phyloP scores from a whole-genome alignment of 2,797 vertebrate species.

The Alosa sapidissima region DNA sequence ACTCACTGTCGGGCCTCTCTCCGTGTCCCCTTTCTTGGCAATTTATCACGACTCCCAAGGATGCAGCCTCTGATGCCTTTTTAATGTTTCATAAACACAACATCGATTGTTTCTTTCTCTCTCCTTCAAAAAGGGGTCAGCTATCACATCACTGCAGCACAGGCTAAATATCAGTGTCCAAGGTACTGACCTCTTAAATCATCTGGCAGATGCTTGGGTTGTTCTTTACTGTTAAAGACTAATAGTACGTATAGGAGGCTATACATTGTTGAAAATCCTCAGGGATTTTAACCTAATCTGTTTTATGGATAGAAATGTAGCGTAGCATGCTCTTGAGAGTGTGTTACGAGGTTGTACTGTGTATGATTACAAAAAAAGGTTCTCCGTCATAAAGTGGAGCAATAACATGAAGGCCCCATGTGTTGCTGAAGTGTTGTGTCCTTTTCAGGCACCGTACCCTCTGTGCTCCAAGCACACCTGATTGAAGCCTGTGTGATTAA shows the following conservation, averaged over 20 bases:
- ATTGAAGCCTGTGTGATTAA: neutral
- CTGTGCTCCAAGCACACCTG: neutral
- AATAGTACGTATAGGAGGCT: neutral
- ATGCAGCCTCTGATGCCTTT: neutral
- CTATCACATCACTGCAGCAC: neutral
- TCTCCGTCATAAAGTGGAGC: neutral
- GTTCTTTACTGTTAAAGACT: neutral
- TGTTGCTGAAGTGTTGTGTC: too few relatives aligned
- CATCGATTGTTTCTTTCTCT: slow-evolving; percentile 19
- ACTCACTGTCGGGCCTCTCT: neutral
- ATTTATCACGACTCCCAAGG: slow-evolving; percentile 2
- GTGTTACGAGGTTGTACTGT: neutral
- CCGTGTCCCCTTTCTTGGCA: neutral
- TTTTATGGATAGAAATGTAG: neutral
- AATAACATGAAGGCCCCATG: too few relatives aligned
- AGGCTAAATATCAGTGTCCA: neutral
- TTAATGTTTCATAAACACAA: slow-evolving; percentile 24
- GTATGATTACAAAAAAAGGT: neutral
- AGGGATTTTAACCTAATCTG: neutral
- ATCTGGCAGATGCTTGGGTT: neutral
- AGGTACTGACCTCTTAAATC: neutral
- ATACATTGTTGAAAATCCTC: neutral
- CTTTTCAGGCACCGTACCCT: too few relatives aligned
- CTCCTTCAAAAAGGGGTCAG: neutral
- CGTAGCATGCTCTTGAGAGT: neutral